Percentiles rank a stretch among this genome's conserved stretches.
Evolutionary conservation across 2,113 vertebrate genomes (phyloP).

Genomic region (Cercopithecus mona): DNA sequence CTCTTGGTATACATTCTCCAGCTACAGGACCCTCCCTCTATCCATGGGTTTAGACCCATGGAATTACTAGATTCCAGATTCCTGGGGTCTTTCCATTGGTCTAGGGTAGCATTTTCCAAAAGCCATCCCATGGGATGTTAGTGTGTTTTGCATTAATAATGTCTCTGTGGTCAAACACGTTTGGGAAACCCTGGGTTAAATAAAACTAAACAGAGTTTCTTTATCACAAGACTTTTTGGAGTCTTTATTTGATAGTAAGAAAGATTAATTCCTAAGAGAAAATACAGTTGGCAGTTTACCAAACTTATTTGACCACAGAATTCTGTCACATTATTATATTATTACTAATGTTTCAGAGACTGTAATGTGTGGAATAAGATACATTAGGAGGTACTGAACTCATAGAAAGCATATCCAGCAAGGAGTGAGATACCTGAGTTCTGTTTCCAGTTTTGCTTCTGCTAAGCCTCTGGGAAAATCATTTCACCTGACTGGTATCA

Average conservation of each 20-base stretch:
- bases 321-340: background rate
- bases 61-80: background rate
- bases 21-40: background rate
- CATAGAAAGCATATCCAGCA: background rate
- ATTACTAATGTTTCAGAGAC: background rate
- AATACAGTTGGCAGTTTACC: background rate
- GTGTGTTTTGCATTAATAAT: background rate
- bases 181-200: background rate
- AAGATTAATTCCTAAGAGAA: background rate
- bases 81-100: background rate
- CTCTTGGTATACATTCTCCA: background rate
- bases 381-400: background rate
- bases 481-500: background rate
- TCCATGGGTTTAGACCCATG: background rate
- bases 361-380: background rate
- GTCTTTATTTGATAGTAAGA: background rate
- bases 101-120: background rate
- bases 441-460: background rate
- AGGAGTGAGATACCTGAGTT: background rate
- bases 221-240: background rate
- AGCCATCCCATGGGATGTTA: background rate
- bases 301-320: background rate
- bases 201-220: background rate
- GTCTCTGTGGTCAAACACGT: background rate
- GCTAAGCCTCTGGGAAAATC: background rate